These are phyloP conservation scores for Napeogenes sylphis DNA, from an alignment of 2,888 invertebrate species.

Conservation along the genomic window DNA sequence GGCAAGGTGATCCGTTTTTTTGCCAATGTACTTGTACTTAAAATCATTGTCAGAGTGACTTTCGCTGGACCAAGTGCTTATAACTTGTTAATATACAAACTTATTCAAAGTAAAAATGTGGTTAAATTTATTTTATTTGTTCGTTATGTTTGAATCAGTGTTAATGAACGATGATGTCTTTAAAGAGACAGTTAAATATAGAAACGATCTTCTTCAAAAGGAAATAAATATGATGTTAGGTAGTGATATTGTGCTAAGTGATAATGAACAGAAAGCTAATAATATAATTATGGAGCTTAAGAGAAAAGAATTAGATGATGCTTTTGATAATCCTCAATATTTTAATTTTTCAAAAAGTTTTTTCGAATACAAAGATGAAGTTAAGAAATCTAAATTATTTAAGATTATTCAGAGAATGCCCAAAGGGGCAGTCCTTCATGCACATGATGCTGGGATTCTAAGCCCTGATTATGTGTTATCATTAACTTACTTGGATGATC, in stretches of 20 bases:
- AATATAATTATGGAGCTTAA: constrained; percentile 78
- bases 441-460: constrained; percentile 81
- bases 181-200: constrained; percentile 42
- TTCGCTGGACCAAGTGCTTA: constrained; percentile 7
- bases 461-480: constrained; percentile 79
- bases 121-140: constrained; percentile 32
- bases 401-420: constrained; percentile 82
- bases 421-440: constrained; percentile 85
- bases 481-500: constrained; percentile 79
- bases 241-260: constrained; percentile 66
- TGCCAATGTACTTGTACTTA: not conserved
- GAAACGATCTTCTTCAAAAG: constrained; percentile 64
- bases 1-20: not conserved
- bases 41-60: not conserved
- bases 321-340: constrained; percentile 60
- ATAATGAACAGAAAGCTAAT: constrained; percentile 75
- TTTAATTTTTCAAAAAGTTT: constrained; percentile 83
- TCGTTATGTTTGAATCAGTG: constrained; percentile 13
- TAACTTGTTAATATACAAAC: constrained; percentile 21
- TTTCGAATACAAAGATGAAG: constrained; percentile 77
- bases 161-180: constrained; percentile 27
- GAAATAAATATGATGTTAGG: constrained; percentile 75
- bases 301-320: constrained; percentile 64
- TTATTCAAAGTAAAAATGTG: constrained; percentile 39
- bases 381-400: constrained; percentile 80